Conservation (phyloP, 2,797 vertebrate species). For the Enteromius unitaeniatus region DNA sequence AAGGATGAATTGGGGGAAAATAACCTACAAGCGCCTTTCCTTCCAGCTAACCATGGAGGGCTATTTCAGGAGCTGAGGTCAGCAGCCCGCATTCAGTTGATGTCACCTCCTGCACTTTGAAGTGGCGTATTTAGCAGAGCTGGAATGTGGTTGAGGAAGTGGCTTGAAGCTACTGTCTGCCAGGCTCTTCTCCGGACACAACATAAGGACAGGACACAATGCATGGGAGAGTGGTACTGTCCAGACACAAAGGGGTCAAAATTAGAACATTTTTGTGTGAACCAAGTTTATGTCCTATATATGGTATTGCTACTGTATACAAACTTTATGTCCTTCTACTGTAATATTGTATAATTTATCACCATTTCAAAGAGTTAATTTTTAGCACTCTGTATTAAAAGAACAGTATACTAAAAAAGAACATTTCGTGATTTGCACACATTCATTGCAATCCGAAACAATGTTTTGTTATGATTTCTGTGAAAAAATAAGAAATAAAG, state of each 20-base stretch:
- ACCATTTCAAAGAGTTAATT: not conserved
- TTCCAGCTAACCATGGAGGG: slow-evolving; percentile 34
- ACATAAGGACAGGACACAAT: slow-evolving; percentile 38
- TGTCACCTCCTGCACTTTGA: slow-evolving; percentile 49
- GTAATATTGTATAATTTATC: not conserved
- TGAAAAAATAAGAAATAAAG: not conserved
- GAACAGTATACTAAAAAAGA: not conserved
- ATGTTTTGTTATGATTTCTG: not conserved
- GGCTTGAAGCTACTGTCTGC: slow-evolving; percentile 43
- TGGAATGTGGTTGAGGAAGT: slow-evolving; percentile 59
- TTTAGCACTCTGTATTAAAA: not conserved
- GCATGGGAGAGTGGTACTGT: slow-evolving; percentile 4
- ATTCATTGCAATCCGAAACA: not conserved
- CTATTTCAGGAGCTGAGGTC: slow-evolving; percentile 54
- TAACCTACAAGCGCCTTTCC: slow-evolving; percentile 10
- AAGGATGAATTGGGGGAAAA: slow-evolving; percentile 30
- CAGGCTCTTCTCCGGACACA: slow-evolving; percentile 26
- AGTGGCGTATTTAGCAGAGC: slow-evolving; percentile 16
- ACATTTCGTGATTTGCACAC: not conserved
- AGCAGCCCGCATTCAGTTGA: slow-evolving; percentile 17
- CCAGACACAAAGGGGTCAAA: slow-evolving; percentile 11
- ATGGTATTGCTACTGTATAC: not conserved
- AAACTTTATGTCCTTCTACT: not conserved
- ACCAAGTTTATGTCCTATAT: not conserved
- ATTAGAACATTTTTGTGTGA: not conserved